Evolutionary conservation across 2,113 vertebrate genomes (phyloP).

Genomic region (Pedetes capensis): DNA sequence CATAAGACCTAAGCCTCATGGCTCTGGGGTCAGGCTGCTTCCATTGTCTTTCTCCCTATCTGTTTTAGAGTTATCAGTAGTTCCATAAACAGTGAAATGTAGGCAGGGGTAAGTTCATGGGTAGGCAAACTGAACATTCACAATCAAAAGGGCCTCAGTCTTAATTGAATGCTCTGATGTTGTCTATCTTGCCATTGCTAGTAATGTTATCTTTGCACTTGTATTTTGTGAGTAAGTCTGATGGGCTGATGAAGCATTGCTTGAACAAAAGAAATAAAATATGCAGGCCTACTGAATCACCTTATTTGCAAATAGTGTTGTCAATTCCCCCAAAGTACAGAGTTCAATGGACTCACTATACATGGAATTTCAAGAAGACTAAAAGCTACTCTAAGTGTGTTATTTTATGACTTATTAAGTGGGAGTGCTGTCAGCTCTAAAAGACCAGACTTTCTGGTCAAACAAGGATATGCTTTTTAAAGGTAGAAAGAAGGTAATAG

Average conservation of each 20-base stretch:
- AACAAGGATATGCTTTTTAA: not conserved
- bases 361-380: not conserved
- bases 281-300: not conserved
- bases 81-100: not conserved
- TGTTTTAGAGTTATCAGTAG: not conserved
- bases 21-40: not conserved
- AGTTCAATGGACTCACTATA: not conserved
- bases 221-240: not conserved
- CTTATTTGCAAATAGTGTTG: fast-evolving
- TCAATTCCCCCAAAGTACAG: not conserved
- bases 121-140: not conserved
- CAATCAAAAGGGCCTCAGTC: not conserved
- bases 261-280: not conserved
- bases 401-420: not conserved
- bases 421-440: not conserved
- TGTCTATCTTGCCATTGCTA: not conserved
- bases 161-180: not conserved
- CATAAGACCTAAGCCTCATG: not conserved
- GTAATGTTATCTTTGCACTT: not conserved
- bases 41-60: not conserved
- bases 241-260: not conserved
- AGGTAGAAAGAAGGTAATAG: not conserved
- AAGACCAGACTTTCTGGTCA: not conserved
- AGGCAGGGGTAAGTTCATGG: not conserved
- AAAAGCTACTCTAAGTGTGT: not conserved